Base-by-base conservation (phyloP, 2,888 invertebrate genomes). In the Leucophenga montana region DNA sequence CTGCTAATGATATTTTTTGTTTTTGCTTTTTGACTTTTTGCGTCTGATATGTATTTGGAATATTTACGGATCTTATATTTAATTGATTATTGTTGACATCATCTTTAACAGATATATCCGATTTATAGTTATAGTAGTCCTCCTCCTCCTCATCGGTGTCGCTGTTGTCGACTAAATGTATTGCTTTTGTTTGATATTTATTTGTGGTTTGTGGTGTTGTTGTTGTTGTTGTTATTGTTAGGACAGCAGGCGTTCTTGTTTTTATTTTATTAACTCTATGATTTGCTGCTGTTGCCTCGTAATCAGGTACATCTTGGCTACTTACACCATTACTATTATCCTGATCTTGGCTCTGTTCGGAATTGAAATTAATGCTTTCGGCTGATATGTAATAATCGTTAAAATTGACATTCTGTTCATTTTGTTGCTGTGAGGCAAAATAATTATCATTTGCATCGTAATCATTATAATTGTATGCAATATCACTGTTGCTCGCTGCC, bases 321-420 rank as follows among this genome's bases (percentile, higher is more conserved):
- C 61, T 66, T 50, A 16, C 16, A n/a, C 18, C 50, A 50, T 27
- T 31, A 46, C 18, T 22, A 22, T 64, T 22, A 64, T 69, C 75
- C 61, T 75, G 70, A 18, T 82, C 78, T 68, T 77, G 73, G 67
- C 73, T 75, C 67, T 80, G 78, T 68, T 83, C 79, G 67, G 81
- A 78, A 77, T 81, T 84, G 74, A 85, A 85, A 73, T 80, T 82
- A 72, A 84, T 85, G 75, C 84, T 85, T 76, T 87, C 87, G 72
- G 87, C 85, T 85, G 88, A 88, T 87, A 88, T 87, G 87, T 87
- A 87, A 78, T 87, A 87, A 80, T 88, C 86, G 73, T 86, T 86
- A 66, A 83, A 85, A 83, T 87, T 87, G 83, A 83, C 81, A 75
- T 83, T 84, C 73, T 82, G 76, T 72, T 57, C 20, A 22, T 67